Percentiles rank a stretch among this genome's conserved stretches.
Conservation (phyloP, 1,140 invertebrate genomes). For the Agrilus planipennis region DNA sequence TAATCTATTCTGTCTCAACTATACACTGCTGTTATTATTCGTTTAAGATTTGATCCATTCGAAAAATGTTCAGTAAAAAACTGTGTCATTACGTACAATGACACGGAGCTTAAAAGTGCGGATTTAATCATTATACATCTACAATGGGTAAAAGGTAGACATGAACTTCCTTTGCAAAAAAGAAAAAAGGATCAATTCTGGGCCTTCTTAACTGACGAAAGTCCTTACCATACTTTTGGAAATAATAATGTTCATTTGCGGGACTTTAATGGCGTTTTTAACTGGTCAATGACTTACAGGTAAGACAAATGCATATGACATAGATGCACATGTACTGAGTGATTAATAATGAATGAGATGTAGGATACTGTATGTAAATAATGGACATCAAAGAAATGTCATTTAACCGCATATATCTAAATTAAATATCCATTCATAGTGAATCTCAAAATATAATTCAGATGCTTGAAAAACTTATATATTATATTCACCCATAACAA, state of each 20-base stretch:
- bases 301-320: too few species aligned
- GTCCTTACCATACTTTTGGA: slow-evolving; percentile 42
- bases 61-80: slow-evolving; percentile 42
- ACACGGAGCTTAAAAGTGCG: background rate
- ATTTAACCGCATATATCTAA: too few species aligned
- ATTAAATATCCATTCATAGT: too few species aligned
- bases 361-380: too few species aligned
- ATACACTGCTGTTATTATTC: background rate
- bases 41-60: slow-evolving; percentile 35
- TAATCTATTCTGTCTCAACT: too few species aligned
- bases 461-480: too few species aligned
- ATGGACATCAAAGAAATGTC: too few species aligned
- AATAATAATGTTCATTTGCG: slow-evolving; percentile 25
- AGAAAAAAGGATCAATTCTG: slow-evolving; percentile 39
- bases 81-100: slow-evolving; percentile 33
- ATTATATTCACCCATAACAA: too few species aligned
- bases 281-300: slow-evolving; percentile 69
- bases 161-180: slow-evolving; percentile 29
- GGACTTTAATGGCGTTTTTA: slow-evolving; percentile 48
- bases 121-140: slow-evolving; percentile 41
- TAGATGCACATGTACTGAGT: too few species aligned
- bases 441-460: too few species aligned
- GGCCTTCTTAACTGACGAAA: slow-evolving; percentile 51
- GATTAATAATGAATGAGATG: too few species aligned
- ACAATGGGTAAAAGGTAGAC: slow-evolving; percentile 33